phyloP scores from a whole-genome alignment of 2,888 invertebrate species.

The Melanargia galathea region DNA sequence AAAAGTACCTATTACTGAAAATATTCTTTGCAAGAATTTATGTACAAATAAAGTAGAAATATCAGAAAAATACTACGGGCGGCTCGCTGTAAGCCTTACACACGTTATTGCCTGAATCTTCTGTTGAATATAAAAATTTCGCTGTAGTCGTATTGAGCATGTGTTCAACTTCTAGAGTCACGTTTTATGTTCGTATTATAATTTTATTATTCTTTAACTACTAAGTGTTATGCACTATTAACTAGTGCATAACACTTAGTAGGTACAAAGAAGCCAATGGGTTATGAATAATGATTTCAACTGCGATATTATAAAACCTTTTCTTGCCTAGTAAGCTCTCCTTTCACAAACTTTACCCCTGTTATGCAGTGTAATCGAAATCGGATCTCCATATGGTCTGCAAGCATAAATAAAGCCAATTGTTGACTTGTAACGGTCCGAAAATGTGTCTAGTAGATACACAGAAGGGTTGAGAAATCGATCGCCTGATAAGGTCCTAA shows the following conservation, averaged over 20 bases:
- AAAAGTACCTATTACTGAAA: conserved; percentile 6
- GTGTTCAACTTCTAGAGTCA: conserved; percentile 21
- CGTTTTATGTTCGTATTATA: conserved; percentile 21
- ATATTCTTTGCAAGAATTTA: conserved; percentile 52
- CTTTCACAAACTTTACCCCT: not conserved
- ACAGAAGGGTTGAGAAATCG: conserved; percentile 76
- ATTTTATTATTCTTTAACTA: conserved; percentile 18
- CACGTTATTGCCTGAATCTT: conserved; percentile 65
- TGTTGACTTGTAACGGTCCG: conserved; percentile 57
- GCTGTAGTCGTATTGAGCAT: conserved; percentile 13
- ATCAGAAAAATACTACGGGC: conserved; percentile 64
- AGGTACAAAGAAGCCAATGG: not conserved
- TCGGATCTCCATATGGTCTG: conserved; percentile 16
- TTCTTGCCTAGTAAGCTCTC: not conserved
- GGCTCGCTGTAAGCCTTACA: conserved; percentile 54
- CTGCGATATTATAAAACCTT: not conserved
- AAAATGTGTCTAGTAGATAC: conserved; percentile 62
- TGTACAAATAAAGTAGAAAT: conserved; percentile 66
- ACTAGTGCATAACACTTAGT: too few relatives aligned
- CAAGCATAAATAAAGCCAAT: conserved; percentile 26
- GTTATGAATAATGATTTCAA: not conserved
- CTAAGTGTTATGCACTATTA: too few relatives aligned
- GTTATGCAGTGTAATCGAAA: not conserved
- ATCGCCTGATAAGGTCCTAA: conserved; percentile 71
- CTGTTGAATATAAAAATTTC: conserved; percentile 28